Evolutionary conservation across 2,113 vertebrate species (phyloP).

Genomic region (Coptodon rendalli): DNA sequence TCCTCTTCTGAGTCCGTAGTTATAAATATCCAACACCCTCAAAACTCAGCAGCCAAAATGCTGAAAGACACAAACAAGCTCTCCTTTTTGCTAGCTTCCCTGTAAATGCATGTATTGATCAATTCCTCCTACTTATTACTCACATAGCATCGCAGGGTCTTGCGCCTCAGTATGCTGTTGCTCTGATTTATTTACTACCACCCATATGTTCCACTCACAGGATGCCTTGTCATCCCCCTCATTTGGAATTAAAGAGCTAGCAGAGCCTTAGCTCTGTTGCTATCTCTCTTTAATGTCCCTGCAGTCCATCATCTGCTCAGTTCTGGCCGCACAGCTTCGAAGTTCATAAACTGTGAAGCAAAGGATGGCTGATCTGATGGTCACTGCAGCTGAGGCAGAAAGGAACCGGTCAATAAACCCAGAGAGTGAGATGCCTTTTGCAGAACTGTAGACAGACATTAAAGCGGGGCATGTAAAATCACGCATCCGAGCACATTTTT

Average conservation of each 20-base stretch:
- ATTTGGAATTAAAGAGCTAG: constrained; percentile 48
- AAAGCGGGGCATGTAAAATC: not conserved
- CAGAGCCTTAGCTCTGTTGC: constrained; percentile 1
- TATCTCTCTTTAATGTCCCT: constrained; percentile 19
- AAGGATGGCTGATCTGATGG: constrained; percentile 56
- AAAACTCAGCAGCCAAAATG: not conserved
- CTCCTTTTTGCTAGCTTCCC: not conserved
- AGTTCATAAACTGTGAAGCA: constrained; percentile 57
- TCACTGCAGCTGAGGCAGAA: constrained; percentile 39
- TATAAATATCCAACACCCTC: not conserved
- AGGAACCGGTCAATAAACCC: constrained; percentile 43
- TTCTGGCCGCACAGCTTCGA: not conserved
- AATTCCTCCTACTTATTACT: constrained; percentile 6
- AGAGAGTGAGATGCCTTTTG: constrained; percentile 27
- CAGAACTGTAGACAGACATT: constrained; percentile 6
- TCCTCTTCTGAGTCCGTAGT: not conserved
- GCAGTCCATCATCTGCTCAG: constrained; percentile 49
- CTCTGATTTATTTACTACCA: constrained; percentile 31
- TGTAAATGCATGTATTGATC: constrained; percentile 29
- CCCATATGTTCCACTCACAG: not conserved
- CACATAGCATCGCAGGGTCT: not conserved
- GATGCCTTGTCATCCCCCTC: constrained; percentile 28
- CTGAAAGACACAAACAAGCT: not conserved
- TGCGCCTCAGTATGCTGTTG: not conserved
- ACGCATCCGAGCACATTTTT: not conserved